These are phyloP conservation scores for Chiroxiphia lanceolata DNA, from an alignment of 2,797 vertebrate genomes.

Conservation along the genomic window DNA sequence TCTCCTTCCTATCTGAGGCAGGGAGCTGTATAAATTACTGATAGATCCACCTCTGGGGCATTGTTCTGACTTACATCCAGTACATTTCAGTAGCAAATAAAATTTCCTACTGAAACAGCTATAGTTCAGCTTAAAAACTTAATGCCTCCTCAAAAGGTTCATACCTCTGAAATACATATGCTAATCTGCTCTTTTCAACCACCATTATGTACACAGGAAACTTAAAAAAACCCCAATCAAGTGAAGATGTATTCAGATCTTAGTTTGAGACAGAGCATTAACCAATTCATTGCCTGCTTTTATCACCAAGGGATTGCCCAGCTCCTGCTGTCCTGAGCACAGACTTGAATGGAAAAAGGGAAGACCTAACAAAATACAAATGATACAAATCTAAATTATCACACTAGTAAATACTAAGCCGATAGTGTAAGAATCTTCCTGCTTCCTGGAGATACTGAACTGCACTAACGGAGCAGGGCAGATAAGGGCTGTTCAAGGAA, in stretches of 20 bases:
- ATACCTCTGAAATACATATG: neutral
- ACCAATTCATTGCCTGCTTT: neutral
- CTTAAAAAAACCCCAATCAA: neutral
- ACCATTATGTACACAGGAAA: neutral
- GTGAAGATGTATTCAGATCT: neutral
- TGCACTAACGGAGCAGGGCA: neutral
- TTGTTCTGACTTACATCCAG: neutral
- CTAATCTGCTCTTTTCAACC: neutral
- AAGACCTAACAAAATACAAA: neutral
- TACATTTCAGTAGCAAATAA: neutral
- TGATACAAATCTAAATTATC: neutral
- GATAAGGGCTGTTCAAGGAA: neutral
- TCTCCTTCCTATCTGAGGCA: neutral
- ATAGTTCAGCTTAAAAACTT: neutral
- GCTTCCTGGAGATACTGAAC: neutral
- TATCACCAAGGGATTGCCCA: neutral
- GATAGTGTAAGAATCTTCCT: neutral
- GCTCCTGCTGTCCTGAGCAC: neutral
- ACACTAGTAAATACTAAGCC: neutral
- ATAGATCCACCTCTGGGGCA: rapidly evolving
- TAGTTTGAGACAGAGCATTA: neutral
- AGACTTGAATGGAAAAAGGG: neutral
- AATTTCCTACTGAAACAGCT: neutral
- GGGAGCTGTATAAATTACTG: neutral
- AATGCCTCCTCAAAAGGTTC: neutral